Conservation (phyloP, 1,140 invertebrate genomes). For the Aculops lycopersici region DNA sequence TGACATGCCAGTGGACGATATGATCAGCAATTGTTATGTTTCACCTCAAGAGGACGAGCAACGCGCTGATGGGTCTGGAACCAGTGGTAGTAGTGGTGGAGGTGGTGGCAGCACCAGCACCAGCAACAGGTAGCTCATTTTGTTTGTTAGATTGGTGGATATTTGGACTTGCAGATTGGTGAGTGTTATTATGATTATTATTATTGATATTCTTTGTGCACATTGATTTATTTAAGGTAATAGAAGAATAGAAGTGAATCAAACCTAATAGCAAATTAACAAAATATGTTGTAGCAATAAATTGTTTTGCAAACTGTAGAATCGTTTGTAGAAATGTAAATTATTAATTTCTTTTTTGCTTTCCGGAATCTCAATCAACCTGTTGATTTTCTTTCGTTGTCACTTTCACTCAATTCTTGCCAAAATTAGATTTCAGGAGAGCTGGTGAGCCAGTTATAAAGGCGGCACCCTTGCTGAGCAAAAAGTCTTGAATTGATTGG, state of each 20-base stretch:
- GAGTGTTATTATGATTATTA: neutral
- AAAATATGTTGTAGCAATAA: neutral
- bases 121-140: no score
- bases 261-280: neutral
- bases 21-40: neutral
- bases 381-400: neutral
- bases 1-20: neutral
- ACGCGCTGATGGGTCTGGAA: no score
- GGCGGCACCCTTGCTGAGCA: neutral
- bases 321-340: neutral
- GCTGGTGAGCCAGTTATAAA: conserved; percentile 3
- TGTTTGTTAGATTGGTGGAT: no score
- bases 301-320: neutral
- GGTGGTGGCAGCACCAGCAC: no score
- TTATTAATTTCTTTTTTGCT: neutral
- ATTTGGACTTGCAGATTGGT: neutral
- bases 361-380: neutral
- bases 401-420: neutral
- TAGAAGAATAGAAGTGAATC: neutral
- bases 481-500: conserved; percentile 6
- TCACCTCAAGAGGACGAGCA: no score
- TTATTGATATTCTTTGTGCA: neutral
- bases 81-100: no score
- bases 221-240: neutral
- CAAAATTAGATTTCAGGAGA: neutral